Percentiles rank a stretch among this genome's conserved stretches.
Evolutionary conservation across 2,888 invertebrate species (phyloP).

Genomic region (Caenorhabditis sp.): DNA sequence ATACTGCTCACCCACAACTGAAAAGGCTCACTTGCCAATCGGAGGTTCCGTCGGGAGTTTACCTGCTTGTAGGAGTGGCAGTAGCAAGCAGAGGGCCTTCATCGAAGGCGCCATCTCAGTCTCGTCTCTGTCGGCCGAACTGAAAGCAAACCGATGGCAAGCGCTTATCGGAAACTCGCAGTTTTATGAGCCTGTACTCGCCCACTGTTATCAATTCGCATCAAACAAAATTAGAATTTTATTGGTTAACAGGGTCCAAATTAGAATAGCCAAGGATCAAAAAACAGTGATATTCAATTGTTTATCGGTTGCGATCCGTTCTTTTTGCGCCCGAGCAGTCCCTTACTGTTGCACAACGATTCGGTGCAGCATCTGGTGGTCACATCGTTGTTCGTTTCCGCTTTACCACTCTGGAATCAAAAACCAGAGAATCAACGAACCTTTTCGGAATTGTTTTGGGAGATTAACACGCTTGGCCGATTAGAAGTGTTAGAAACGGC

Average conservation of each 20-base stretch:
- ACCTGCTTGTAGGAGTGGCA: conserved; percentile 19
- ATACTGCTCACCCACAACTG: conserved; percentile 31
- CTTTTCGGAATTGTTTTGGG: not conserved
- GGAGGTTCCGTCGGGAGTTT: not conserved
- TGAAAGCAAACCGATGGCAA: conserved; percentile 9
- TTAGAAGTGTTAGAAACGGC: not conserved
- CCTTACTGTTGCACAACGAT: conserved; percentile 25
- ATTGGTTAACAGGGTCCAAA: too few relatives aligned
- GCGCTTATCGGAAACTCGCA: conserved; percentile 43
- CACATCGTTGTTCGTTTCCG: not conserved
- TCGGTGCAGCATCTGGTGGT: conserved; percentile 28
- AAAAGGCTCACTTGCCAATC: not conserved
- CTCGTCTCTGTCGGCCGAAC: conserved; percentile 27
- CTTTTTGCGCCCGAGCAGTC: not conserved
- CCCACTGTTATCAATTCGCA: conserved; percentile 36
- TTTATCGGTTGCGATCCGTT: too few relatives aligned
- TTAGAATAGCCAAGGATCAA: too few relatives aligned
- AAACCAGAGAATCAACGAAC: not conserved
- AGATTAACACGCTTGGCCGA: not conserved
- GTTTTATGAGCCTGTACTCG: conserved; percentile 47
- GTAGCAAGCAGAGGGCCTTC: conserved; percentile 32
- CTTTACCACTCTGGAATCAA: conserved; percentile 32
- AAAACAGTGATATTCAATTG: too few relatives aligned
- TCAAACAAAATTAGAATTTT: too few relatives aligned
- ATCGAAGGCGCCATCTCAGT: conserved; percentile 24